A percentile compares a stretch with the other conserved stretches of the same genome.
These are phyloP conservation scores for Orientallactaga bullata DNA, from an alignment of 2,113 vertebrate genomes.

Conservation along the genomic window DNA sequence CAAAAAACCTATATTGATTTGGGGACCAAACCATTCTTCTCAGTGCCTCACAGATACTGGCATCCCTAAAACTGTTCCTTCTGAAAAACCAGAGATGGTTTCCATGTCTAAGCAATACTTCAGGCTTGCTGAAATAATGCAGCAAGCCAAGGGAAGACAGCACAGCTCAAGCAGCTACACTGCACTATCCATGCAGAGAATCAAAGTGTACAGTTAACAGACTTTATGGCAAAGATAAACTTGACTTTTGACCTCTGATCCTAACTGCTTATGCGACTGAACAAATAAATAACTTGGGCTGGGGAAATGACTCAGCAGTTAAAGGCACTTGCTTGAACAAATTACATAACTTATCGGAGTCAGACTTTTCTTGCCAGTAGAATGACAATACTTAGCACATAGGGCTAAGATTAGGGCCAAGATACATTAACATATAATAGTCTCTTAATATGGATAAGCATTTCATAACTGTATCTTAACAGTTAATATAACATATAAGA, in stretches of 20 bases:
- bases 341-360: background rate
- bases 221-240: background rate
- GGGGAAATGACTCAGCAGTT: no score
- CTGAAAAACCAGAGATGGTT: background rate
- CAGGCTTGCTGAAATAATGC: background rate
- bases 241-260: background rate
- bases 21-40: background rate
- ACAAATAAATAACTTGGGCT: background rate
- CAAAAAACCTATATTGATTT: background rate
- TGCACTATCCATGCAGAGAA: background rate
- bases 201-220: background rate
- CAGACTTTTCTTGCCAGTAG: background rate
- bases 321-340: background rate
- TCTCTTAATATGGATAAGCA: background rate
- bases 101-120: background rate
- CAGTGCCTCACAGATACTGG: background rate
- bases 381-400: background rate
- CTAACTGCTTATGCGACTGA: background rate
- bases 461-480: background rate
- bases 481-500: background rate
- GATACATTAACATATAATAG: background rate
- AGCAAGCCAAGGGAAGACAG: background rate
- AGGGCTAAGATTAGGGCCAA: background rate
- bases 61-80: background rate
- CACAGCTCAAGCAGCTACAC: background rate